phyloP scores from a whole-genome alignment of 2,797 vertebrate genomes.

The Chanos chanos region DNA sequence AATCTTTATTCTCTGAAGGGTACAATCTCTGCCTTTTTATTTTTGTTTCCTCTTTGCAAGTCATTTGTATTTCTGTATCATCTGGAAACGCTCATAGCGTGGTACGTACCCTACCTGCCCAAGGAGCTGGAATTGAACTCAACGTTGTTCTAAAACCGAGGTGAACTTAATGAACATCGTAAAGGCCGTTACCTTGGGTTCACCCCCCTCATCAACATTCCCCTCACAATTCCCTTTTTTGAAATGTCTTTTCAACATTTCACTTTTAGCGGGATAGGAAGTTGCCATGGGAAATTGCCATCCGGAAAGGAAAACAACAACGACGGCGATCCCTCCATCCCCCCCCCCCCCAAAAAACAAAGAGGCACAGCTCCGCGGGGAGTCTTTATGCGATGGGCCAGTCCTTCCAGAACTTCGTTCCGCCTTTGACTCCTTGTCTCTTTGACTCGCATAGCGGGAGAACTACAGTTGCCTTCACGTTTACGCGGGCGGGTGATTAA shows the following conservation, averaged over 20 bases:
- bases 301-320: constrained; percentile 27
- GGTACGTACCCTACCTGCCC: background rate
- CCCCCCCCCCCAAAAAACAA: no score
- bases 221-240: constrained; percentile 30
- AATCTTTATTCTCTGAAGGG: background rate
- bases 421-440: background rate
- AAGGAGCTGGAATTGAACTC: background rate
- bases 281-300: constrained; percentile 51
- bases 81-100: no score
- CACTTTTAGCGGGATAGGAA: constrained; percentile 34
- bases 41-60: background rate
- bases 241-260: constrained; percentile 36
- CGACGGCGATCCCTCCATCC: constrained; percentile 14
- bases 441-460: background rate
- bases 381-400: constrained; percentile 24
- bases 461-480: background rate
- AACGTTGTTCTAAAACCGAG: background rate
- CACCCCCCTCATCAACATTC: constrained; percentile 34
- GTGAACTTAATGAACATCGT: constrained; percentile 10
- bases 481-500: background rate
- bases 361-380: constrained; percentile 24
- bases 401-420: constrained; percentile 32
- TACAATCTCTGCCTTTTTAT: background rate
- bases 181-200: constrained; percentile 9
- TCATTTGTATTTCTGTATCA: background rate